Base-by-base conservation (phyloP, 2,888 invertebrate species). In the Pseudococcus jackbeardsleyi region DNA sequence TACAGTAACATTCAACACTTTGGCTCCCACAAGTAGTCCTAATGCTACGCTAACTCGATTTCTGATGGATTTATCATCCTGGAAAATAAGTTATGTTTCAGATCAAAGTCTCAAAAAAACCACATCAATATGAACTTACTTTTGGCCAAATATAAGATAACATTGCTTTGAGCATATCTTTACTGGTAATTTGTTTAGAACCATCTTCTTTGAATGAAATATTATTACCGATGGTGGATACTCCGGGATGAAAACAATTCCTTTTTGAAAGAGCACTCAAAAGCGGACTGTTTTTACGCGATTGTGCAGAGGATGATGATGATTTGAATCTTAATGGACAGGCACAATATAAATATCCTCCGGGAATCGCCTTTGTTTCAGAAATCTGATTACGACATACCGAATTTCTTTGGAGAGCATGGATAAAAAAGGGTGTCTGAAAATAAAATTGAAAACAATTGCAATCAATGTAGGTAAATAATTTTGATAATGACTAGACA, bases 111-210 rank as follows among this genome's bases (percentile, higher is more conserved):
- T 33, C 26, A 33, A 33, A 33, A 33, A 33, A 33, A 1, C 26
- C 1, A 33, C 26, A 33, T 33, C 26, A 3, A 33, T 33, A 33
- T 33, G 33, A 19, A 72, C 82, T 88, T 90, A 96, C 96, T 93
- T 96, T 96, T 42, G 99, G 99, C 99, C 99, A 99, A 89, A 99
- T 96, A 92, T 98, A 98, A 86, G 94, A 94, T 91, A 97, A 92
- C 97, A 99, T 98, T 86, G 96, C 95, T 90, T 93, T 94, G 46
- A 98, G 91, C 96, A 99, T 98, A 91, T 97, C 95, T 90, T 92
- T 91, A 89, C 95, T 94, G 11, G 95, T 93, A 89, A 97, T 94
- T 92, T 59, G 94, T 85, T 94, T 92, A 89, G 91, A 89, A 93
- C 72, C 93, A 92, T 91, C 94, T 91, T 50, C 92, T 93, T 90